Conservation (phyloP, 1,140 invertebrate species). For the Reticulitermes speratus region DNA sequence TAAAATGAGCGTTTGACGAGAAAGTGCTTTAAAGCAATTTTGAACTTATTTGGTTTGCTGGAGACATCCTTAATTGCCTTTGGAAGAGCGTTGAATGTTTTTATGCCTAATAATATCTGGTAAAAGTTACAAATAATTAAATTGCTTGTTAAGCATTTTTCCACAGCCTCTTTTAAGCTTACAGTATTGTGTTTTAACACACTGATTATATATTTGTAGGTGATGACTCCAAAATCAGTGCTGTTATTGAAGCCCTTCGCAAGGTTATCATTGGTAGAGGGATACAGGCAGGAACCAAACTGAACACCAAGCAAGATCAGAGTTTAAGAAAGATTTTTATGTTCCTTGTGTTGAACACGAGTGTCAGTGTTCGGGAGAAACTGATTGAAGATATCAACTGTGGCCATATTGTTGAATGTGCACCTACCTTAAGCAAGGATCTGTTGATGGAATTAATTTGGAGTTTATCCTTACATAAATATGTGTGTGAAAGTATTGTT, state of each 20-base stretch:
- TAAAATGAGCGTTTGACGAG: too few species aligned
- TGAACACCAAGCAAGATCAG: background rate
- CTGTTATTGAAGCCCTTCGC: background rate
- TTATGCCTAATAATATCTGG: too few species aligned
- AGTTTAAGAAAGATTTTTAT: conserved; percentile 7
- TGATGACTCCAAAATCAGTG: background rate
- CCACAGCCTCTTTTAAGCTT: too few species aligned
- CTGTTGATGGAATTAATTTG: conserved; percentile 11
- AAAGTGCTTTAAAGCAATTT: too few species aligned
- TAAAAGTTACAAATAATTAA: too few species aligned
- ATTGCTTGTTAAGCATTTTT: too few species aligned
- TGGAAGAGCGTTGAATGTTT: too few species aligned
- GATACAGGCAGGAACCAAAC: background rate
- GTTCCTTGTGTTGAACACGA: conserved; percentile 27
- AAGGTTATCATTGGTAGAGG: background rate
- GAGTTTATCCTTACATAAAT: background rate
- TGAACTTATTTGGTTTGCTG: too few species aligned
- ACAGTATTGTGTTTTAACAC: background rate
- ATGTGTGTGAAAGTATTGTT: conserved; percentile 18
- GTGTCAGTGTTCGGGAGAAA: conserved; percentile 1
- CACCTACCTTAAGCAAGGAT: conserved; percentile 24
- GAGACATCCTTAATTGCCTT: background rate
- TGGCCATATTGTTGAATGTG: conserved; percentile 18
- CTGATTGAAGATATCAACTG: conserved; percentile 24
- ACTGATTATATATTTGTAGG: background rate